Conservation (phyloP, 2,113 vertebrate genomes). For the Nyctibius bracteatus region DNA sequence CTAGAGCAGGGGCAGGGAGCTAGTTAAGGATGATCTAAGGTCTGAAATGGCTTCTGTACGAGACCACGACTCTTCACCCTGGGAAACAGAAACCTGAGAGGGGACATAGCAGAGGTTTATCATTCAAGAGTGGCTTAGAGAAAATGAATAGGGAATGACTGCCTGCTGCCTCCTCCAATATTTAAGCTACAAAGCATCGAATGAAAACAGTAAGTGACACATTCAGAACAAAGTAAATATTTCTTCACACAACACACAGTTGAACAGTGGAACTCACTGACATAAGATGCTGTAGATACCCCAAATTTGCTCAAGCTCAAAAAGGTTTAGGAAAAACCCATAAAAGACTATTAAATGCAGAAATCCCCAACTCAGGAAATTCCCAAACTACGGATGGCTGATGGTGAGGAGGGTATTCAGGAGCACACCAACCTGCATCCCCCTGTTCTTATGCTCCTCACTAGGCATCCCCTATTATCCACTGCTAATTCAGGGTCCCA, state of each 20-base stretch:
- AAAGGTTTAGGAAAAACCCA: not conserved
- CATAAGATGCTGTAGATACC: not conserved
- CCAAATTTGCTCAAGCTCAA: not conserved
- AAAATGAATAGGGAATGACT: not conserved
- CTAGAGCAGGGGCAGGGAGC: not conserved
- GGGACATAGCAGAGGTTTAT: not conserved
- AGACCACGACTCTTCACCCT: not conserved
- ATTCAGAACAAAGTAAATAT: conserved; percentile 16
- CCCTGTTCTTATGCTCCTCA: not conserved
- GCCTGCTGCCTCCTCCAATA: not conserved
- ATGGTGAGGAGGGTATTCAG: not conserved
- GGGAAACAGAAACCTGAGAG: not conserved
- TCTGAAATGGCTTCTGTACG: not conserved
- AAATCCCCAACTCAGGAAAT: not conserved
- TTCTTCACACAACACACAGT: not conserved
- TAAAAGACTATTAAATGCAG: not conserved
- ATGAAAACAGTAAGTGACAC: not conserved
- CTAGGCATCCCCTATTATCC: not conserved
- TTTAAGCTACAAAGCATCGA: not conserved
- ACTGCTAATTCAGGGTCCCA: not conserved
- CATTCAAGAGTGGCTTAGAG: not conserved
- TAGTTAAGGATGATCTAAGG: not conserved
- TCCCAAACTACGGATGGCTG: not conserved
- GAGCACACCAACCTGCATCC: not conserved
- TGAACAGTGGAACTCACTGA: not conserved